Evolutionary conservation across 2,797 vertebrate species (phyloP).

Genomic region (Mionectes olivaceus): DNA sequence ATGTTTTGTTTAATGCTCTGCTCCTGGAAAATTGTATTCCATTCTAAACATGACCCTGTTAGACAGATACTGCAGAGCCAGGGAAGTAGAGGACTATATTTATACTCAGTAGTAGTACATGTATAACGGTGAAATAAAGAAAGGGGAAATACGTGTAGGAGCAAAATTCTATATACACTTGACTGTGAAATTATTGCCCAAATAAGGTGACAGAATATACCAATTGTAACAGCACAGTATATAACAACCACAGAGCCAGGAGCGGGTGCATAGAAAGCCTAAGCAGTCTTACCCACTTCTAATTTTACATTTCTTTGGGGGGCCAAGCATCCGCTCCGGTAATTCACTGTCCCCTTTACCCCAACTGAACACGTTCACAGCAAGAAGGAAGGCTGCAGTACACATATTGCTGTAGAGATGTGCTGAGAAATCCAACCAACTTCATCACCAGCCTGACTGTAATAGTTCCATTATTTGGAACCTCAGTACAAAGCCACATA

Average conservation of each 20-base stretch:
- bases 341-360: background rate
- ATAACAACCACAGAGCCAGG: background rate
- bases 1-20: background rate
- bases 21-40: background rate
- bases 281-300: background rate
- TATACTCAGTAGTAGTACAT: background rate
- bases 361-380: accelerated
- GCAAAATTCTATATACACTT: background rate
- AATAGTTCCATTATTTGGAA: background rate
- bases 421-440: background rate
- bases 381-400: background rate
- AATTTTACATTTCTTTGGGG: background rate
- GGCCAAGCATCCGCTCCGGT: background rate
- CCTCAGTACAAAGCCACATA: background rate
- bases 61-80: background rate
- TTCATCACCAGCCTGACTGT: background rate
- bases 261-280: background rate
- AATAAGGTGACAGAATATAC: background rate
- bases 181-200: background rate
- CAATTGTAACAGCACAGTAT: background rate
- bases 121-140: background rate
- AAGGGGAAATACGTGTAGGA: background rate
- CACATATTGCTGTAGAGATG: background rate
- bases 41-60: background rate
- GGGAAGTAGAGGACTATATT: background rate